Evolutionary conservation across 2,888 invertebrate species (phyloP), one percentile per base, ranked within the genome.

Genomic region (Platycnemis pennipes): DNA sequence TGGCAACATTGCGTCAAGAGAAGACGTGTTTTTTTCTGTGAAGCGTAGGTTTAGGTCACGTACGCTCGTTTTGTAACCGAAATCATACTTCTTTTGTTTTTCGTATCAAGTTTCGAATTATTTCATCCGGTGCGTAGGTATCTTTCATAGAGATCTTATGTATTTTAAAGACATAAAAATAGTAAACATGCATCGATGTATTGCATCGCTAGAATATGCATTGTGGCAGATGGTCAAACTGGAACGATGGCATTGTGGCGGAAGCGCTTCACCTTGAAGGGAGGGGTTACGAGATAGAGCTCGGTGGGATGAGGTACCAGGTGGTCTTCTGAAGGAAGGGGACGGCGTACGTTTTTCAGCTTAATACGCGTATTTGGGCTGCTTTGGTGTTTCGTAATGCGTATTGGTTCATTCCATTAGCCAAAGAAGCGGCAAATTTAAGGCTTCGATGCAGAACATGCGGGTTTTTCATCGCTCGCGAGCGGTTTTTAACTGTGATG

Each of bases 261-360:
- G 37, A 77, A 91, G 91, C 63, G 91, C 91, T 91, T 91, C 91
- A 91, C 91, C 91, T 91, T 91, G 91, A 19, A 69, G 91, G 91
- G 91, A 91, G 91, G 91, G 91, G 91, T 91, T 91, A 69, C 45
- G 63, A 42, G 63, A 44, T 44, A 44, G 63, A 44, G 44, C 19
- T 44, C 56, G 45, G 91, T 91, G 91, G 91, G 91, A 91, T 91
- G 91, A 91, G 91, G 91, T 91, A 91, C 91, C 91, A 91, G 91
- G 91, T 91, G 91, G 91, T 91, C 91, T 44, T 91, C 44, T 37
- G 44, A 31, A 69, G 63, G 69, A 91, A 91, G 91, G 56, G 91
- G 26, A 56, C 42, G 91, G 63, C 63, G 37, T 69, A 94, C 49
- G 77, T 94, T 91, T 85, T 94, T 94, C 89, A 53, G 63, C 89